Conservation (phyloP, 2,113 vertebrate species). For the Tringa solitaria region DNA sequence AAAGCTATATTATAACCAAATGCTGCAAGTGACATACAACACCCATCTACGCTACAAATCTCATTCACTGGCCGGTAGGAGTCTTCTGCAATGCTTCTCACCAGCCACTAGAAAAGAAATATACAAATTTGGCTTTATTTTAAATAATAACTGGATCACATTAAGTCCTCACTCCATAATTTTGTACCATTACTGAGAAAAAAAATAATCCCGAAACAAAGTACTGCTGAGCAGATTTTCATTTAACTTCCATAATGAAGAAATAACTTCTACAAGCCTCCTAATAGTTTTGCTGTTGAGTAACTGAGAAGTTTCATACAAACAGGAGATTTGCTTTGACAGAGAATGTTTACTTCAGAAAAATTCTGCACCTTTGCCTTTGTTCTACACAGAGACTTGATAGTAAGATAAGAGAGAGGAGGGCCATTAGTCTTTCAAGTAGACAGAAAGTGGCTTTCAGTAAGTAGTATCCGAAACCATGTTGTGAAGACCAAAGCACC, state of each 20-base stretch:
- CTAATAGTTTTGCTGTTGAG: neutral
- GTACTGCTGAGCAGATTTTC: neutral
- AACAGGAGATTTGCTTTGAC: neutral
- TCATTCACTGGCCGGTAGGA: neutral
- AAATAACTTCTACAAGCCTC: neutral
- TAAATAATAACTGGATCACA: neutral
- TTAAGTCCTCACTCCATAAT: neutral
- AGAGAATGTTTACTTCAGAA: neutral
- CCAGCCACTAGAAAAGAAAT: neutral
- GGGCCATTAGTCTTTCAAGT: neutral
- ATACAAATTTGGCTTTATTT: neutral
- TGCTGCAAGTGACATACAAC: neutral
- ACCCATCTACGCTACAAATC: neutral
- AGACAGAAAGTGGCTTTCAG: neutral
- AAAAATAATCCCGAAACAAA: neutral
- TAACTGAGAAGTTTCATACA: neutral
- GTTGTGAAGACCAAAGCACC: neutral
- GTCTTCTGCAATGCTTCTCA: neutral
- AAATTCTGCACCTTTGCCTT: neutral
- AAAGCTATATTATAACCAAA: neutral
- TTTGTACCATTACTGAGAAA: neutral
- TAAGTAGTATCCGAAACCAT: neutral
- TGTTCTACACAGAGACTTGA: fast-evolving
- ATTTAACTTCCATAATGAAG: neutral
- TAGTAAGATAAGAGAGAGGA: neutral